Evolutionary conservation across 2,797 vertebrate genomes (phyloP).

Genomic region (Picus viridis): DNA sequence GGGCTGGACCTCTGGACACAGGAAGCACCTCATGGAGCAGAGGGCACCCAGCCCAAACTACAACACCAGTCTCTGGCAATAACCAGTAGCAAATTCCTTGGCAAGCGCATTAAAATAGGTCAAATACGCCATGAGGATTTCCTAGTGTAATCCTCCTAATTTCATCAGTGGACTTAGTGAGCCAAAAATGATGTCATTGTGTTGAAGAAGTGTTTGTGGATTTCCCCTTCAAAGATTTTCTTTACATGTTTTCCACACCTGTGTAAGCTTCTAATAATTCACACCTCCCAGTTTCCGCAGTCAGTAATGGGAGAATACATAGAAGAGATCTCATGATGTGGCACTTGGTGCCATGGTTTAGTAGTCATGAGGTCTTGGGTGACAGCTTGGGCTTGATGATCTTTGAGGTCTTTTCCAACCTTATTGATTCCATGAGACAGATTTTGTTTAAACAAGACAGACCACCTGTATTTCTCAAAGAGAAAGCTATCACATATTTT

Average conservation of each 20-base stretch:
- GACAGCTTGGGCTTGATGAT: too few species aligned
- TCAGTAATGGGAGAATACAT: background rate
- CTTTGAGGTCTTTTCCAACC: too few species aligned
- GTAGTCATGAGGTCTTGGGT: too few species aligned
- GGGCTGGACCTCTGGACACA: too few species aligned
- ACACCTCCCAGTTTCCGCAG: background rate
- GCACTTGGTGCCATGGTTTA: too few species aligned
- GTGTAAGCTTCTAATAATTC: background rate
- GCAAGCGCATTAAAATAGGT: background rate
- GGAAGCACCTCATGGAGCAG: too few species aligned
- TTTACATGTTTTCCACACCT: background rate
- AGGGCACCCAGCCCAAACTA: too few species aligned
- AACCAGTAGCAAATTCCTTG: background rate
- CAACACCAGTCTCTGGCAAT: background rate
- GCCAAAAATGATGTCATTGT: background rate
- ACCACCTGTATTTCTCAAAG: background rate
- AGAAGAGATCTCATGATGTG: background rate
- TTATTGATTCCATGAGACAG: background rate
- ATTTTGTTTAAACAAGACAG: background rate
- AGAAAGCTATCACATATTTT: background rate
- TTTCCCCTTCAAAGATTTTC: background rate
- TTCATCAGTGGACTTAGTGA: background rate
- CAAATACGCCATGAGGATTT: background rate
- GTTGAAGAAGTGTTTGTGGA: background rate
- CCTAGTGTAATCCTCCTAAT: background rate